phyloP scores from a whole-genome alignment of 2,888 invertebrate species.

The Halictus ligatus region DNA sequence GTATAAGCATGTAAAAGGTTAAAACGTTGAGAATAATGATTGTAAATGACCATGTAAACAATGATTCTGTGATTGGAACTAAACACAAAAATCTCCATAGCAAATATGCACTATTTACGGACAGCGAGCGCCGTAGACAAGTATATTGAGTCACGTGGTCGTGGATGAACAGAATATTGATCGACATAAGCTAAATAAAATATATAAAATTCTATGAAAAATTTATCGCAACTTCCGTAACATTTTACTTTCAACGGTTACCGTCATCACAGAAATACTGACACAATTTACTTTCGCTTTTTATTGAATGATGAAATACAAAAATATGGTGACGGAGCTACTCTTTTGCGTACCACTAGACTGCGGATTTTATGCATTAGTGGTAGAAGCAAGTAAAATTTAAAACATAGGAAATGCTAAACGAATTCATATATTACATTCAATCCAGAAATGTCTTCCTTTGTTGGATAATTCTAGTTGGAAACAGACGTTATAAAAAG shows the following conservation, averaged over 20 bases:
- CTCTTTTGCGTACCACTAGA: neutral
- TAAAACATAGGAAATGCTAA: too few relatives aligned
- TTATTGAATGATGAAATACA: neutral
- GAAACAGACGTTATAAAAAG: too few relatives aligned
- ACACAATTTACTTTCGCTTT: neutral
- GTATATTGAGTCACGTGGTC: conserved; percentile 1
- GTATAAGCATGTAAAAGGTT: neutral
- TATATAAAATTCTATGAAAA: neutral
- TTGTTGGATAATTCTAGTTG: too few relatives aligned
- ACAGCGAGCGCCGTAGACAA: neutral
- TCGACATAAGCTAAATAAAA: neutral
- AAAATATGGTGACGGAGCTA: neutral
- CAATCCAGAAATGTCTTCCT: too few relatives aligned
- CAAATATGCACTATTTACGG: neutral
- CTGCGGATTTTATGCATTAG: too few relatives aligned
- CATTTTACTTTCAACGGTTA: neutral
- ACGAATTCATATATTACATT: too few relatives aligned
- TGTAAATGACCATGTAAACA: neutral
- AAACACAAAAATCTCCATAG: neutral
- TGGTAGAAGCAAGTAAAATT: too few relatives aligned
- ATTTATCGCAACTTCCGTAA: neutral
- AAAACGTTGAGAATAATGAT: neutral
- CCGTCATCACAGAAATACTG: neutral
- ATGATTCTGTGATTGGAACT: neutral
- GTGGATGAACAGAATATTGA: conserved; percentile 2